Base-by-base conservation (phyloP, 2,888 invertebrate genomes). In the Eulithis testata region DNA sequence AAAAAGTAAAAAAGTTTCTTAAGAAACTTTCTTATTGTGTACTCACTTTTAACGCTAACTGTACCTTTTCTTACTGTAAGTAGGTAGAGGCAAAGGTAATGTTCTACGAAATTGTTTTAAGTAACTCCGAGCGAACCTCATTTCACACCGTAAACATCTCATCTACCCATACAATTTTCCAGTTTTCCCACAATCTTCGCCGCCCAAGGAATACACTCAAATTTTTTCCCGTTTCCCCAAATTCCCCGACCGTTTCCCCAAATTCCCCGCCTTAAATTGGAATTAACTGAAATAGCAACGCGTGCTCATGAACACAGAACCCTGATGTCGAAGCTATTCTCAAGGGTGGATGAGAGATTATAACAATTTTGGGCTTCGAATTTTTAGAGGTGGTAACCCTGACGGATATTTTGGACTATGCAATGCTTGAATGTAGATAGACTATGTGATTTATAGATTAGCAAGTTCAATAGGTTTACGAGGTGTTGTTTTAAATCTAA, bases 261-360 rank as follows among this genome's bases (percentile, higher is more conserved):
- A 60, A 56, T 54, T 54, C 36, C 31, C 49, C 63, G 62, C 58
- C 64, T 67, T 64, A 66, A 67, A 74, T 69, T 61, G 61, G 73
- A 73, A 76, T 76, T 72, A 74, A 73, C 70, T 73, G 68, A 65
- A 76, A 73, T 71, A 69, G 67, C 59, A 64, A 66, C 68, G 60
- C 60, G 43, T 65, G 66, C 69, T 76, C 71, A 70, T 73, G 65
- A 70, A 49, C 66, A 65, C 50, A 44, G 60, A 66, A 66, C 63
- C 66, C 66, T 70, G 65, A 65, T 63, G 67, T 65, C 62, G 65
- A 57, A 58, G 68, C 59, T 69, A 73, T 72, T 73, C 70, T 73
- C 66, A 55, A 73, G 72, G 70, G 73, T 70, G 66, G 65, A 62
- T 51, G 64, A 69, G 66, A 70, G 67, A 69, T 72, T 69, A 65